Percentiles rank a stretch among this genome's conserved stretches.
Evolutionary conservation across 2,113 vertebrate genomes (phyloP).

Genomic region (Lepus americanus): DNA sequence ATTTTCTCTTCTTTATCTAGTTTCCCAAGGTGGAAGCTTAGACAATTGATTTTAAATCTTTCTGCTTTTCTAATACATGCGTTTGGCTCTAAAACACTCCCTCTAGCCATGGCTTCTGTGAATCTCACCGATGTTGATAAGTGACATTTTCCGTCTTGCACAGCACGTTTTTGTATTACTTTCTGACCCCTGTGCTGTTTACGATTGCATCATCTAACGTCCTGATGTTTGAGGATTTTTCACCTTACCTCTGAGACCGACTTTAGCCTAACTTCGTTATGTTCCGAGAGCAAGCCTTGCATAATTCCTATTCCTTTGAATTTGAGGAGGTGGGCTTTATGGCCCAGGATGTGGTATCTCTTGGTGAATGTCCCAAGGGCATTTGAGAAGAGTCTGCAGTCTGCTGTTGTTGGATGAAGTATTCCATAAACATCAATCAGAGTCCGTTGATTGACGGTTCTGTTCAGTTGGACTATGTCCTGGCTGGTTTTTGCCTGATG

Average conservation of each 20-base stretch:
- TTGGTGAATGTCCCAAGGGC: background rate
- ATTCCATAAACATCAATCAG: background rate
- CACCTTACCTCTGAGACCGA: background rate
- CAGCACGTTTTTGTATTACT: background rate
- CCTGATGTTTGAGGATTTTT: background rate
- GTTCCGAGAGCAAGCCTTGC: background rate
- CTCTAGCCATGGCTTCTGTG: background rate
- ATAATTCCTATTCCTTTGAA: background rate
- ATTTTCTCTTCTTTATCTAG: slow-evolving; percentile 7
- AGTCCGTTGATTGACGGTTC: background rate
- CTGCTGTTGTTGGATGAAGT: slow-evolving; percentile 11
- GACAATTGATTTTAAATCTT: background rate
- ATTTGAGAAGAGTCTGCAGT: background rate
- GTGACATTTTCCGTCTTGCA: background rate
- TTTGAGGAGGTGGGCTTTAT: background rate
- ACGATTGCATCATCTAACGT: background rate
- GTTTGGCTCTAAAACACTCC: background rate
- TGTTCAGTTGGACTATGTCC: slow-evolving; percentile 21
- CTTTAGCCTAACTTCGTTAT: background rate
- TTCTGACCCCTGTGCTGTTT: background rate
- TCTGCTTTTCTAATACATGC: background rate
- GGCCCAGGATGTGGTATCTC: background rate
- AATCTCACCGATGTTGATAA: background rate
- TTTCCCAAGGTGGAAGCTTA: background rate
- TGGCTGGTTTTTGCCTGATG: background rate